Evolutionary conservation across 2,888 invertebrate genomes (phyloP).

Genomic region (Xylophagus ater): DNA sequence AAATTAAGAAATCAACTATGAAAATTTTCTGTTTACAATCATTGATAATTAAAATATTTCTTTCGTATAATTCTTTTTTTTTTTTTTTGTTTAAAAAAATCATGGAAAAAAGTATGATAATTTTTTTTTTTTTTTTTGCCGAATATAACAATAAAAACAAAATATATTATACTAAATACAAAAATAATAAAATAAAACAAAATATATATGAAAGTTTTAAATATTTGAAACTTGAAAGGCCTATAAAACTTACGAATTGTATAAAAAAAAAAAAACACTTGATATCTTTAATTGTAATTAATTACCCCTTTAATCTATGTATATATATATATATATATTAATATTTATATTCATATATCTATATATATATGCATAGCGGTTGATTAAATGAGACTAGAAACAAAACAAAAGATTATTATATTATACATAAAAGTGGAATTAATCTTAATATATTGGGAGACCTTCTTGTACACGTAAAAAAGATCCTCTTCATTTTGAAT

Average conservation of each 20-base stretch:
- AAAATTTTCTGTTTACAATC: no score
- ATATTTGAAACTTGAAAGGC: conserved; percentile 12
- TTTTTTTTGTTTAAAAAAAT: conserved; percentile 1
- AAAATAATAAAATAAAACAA: conserved; percentile 2
- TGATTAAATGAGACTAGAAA: conserved; percentile 2
- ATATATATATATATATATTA: not conserved
- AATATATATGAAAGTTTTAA: no score
- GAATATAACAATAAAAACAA: not conserved
- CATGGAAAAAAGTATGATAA: no score
- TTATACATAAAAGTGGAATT: no score
- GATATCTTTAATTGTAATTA: conserved; percentile 13
- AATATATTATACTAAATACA: no score
- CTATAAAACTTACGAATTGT: conserved; percentile 17
- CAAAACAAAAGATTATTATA: not conserved
- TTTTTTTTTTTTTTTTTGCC: no score
- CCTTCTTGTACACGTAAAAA: no score
- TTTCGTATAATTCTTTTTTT: conserved; percentile 1
- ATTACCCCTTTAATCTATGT: no score
- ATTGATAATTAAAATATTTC: no score
- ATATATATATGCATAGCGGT: conserved; percentile 3
- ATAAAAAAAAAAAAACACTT: conserved; percentile 8
- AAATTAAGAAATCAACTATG: no score
- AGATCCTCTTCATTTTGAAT: no score
- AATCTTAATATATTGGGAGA: no score
- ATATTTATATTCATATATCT: not conserved